Evolutionary conservation across 2,888 invertebrate genomes (phyloP).

Genomic region (Ferrisia virgata): DNA sequence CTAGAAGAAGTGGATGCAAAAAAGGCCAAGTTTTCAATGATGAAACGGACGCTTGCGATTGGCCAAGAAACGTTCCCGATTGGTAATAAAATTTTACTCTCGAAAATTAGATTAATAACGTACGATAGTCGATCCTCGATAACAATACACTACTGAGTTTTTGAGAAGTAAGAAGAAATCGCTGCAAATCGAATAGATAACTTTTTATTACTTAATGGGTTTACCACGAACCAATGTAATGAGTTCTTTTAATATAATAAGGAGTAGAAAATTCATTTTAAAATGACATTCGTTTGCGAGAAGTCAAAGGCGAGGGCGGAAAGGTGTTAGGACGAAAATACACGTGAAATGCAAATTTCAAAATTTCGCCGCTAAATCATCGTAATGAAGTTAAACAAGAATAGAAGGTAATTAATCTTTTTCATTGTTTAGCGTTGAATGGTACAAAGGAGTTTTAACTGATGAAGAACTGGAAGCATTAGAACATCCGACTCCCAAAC

Average conservation of each 20-base stretch:
- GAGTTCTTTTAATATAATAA: not conserved
- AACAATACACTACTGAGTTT: too few species aligned
- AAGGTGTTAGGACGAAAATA: not conserved
- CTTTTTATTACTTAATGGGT: not conserved
- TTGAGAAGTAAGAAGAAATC: too few species aligned
- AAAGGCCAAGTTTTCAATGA: constrained; percentile 87
- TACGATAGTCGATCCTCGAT: too few species aligned
- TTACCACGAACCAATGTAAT: not conserved
- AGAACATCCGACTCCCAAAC: constrained; percentile 71
- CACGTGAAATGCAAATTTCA: not conserved
- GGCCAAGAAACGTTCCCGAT: constrained; percentile 83
- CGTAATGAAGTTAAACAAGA: not conserved
- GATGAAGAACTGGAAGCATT: constrained; percentile 74
- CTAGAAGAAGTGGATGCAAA: constrained; percentile 81
- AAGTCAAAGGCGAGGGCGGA: not conserved
- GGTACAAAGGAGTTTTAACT: constrained; percentile 82
- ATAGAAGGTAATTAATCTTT: not conserved
- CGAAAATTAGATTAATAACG: not conserved
- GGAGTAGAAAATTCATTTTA: not conserved
- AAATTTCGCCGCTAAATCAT: not conserved
- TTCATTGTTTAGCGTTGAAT: constrained; percentile 65
- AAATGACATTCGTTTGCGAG: not conserved
- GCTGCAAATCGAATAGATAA: not conserved
- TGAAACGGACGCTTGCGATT: constrained; percentile 72
- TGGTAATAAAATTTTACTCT: constrained; percentile 60